Base-by-base conservation (phyloP, 2,797 vertebrate species). In the Chiloscyllium punctatum region DNA sequence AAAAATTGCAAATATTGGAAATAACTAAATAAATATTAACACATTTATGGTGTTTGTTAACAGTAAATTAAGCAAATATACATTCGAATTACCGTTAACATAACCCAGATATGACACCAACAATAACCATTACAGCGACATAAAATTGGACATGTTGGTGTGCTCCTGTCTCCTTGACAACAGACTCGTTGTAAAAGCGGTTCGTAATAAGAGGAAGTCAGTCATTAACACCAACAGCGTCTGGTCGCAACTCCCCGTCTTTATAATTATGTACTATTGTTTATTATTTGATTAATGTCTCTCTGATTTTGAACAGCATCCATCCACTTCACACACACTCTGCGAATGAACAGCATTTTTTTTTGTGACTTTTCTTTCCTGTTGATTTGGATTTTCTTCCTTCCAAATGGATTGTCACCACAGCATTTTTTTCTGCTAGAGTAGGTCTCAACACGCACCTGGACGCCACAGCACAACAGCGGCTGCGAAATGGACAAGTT, bases 151-250 rank as follows among this genome's bases (percentile, higher is more conserved):
- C 37, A 18, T 23, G 71, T 77, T 48, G 42, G 21, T 72, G 42
- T 42, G 23, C 71, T 15, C 42, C 94, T 53, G 94, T 95, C 74
- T 74, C 94, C 94, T 95, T 95, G 94, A 95, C 94, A 33, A 95
- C 94, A 53, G 94, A 69, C 42, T 69, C 42, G 13, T 15, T 94
- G 23, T 94, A 53, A 94, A 94, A 77, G 69, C 88, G 27, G 18
- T 33, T n/a, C 42, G 51, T 4, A 62, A 57, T 53, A 90, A 91
- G 53, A 66, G 27, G 69, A 15, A 42, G 21, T 71, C 68, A 21
- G 68, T 48, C 68, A 91, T 74, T 51, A 72, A 27, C 48, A 72
- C 92, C 7, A n/a, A 77, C 33, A 51, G 53, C 57, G 71, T 16
- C 30, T 51, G 68, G 15, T 30, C 53, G 42, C 42, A 48, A 77